These are phyloP conservation scores for Rutilus rutilus DNA, from an alignment of 2,113 vertebrate genomes.

Conservation along the genomic window DNA sequence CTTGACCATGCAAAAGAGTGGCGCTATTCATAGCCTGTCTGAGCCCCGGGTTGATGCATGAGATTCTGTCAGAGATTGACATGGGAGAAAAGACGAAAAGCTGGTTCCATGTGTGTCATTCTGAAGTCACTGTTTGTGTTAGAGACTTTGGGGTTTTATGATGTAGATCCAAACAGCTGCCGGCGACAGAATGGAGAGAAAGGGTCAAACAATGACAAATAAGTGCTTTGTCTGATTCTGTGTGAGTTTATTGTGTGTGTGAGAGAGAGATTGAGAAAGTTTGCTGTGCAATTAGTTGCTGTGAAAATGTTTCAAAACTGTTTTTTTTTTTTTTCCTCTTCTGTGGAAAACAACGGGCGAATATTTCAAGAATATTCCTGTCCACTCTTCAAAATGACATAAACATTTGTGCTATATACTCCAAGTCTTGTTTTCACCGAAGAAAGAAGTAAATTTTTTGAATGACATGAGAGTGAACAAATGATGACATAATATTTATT, in stretches of 20 bases:
- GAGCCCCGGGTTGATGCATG: slow-evolving; percentile 28
- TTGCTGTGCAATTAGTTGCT: neutral
- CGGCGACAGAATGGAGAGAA: slow-evolving; percentile 15
- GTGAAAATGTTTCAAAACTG: neutral
- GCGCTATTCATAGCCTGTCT: slow-evolving; percentile 25
- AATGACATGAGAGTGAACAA: neutral
- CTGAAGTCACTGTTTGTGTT: slow-evolving; percentile 28
- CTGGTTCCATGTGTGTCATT: slow-evolving; percentile 30
- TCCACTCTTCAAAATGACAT: neutral
- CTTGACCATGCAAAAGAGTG: slow-evolving; percentile 29
- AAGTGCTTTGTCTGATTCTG: neutral
- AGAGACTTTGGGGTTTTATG: slow-evolving; percentile 26
- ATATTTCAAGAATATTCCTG: neutral
- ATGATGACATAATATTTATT: neutral
- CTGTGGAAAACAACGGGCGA: neutral
- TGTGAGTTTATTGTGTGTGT: neutral
- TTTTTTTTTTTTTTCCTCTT: neutral
- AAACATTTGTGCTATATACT: neutral
- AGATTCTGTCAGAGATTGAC: slow-evolving; percentile 26
- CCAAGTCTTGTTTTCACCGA: neutral
- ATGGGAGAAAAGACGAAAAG: slow-evolving; percentile 31
- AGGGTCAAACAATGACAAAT: slow-evolving; percentile 28
- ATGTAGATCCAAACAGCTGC: slow-evolving; percentile 39
- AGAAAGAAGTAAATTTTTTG: neutral
- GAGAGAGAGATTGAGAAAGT: neutral